Conservation (phyloP, 2,113 vertebrate genomes). For the Xenus cinereus region DNA sequence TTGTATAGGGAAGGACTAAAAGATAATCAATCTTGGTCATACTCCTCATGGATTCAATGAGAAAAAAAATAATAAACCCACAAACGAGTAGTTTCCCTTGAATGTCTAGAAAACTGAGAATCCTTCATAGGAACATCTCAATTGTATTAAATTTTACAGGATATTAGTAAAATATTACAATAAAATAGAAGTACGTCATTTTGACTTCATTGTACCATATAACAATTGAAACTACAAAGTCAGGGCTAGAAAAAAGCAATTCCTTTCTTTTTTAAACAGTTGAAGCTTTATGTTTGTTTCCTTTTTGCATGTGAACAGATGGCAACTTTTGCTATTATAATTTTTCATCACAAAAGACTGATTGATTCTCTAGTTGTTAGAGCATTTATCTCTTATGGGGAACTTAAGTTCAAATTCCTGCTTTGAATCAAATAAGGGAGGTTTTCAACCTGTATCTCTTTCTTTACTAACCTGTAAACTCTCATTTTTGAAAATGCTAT, state of each 20-base stretch:
- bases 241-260: neutral
- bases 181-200: neutral
- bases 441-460: neutral
- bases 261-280: neutral
- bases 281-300: conserved; percentile 22
- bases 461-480: neutral
- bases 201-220: neutral
- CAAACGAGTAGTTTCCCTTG: neutral
- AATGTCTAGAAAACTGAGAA: neutral
- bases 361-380: conserved; percentile 7
- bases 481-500: neutral
- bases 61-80: neutral
- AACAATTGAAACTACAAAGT: neutral
- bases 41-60: neutral
- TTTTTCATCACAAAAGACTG: conserved; percentile 22
- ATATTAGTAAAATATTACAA: neutral
- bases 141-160: neutral
- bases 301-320: conserved; percentile 37
- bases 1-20: neutral
- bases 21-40: neutral
- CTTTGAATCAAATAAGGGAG: conserved; percentile 13
- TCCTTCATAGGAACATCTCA: neutral
- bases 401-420: conserved; percentile 15
- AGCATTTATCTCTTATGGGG: neutral
- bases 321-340: neutral